A percentile compares a stretch with the other conserved stretches of the same genome.
Evolutionary conservation across 2,113 vertebrate genomes (phyloP).

Genomic region (Zootoca vivipara): DNA sequence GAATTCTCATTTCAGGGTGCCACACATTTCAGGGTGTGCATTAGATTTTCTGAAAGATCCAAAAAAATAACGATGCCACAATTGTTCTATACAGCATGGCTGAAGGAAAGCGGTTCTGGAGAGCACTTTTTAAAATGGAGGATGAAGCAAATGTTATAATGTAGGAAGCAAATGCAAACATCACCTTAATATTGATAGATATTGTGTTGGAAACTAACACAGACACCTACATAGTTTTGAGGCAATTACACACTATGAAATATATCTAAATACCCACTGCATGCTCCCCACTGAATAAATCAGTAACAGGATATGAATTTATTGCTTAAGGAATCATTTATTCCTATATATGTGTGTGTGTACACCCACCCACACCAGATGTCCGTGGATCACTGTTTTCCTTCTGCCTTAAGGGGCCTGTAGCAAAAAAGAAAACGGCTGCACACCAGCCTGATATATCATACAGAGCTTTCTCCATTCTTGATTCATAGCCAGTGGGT

Average conservation of each 20-base stretch:
- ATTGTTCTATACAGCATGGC: background rate
- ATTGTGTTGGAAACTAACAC: background rate
- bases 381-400: background rate
- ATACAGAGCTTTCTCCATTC: background rate
- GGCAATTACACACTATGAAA: too few species aligned
- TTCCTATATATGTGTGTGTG: background rate
- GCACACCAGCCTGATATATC: background rate
- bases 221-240: too few species aligned
- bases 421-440: background rate
- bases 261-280: too few species aligned
- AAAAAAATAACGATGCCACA: background rate
- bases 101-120: background rate
- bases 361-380: background rate
- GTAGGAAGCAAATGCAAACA: background rate
- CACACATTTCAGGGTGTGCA: accelerated
- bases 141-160: background rate
- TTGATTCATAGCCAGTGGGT: background rate
- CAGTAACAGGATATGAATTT: background rate
- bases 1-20: too few species aligned
- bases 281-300: background rate
- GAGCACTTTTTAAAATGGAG: background rate
- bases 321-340: background rate
- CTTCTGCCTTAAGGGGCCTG: background rate
- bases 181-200: background rate
- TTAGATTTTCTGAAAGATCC: background rate